Evolutionary conservation across 35 echinoderm and acorn worm species (phyloP).

Genomic region (Eucidaris tribuloides): DNA sequence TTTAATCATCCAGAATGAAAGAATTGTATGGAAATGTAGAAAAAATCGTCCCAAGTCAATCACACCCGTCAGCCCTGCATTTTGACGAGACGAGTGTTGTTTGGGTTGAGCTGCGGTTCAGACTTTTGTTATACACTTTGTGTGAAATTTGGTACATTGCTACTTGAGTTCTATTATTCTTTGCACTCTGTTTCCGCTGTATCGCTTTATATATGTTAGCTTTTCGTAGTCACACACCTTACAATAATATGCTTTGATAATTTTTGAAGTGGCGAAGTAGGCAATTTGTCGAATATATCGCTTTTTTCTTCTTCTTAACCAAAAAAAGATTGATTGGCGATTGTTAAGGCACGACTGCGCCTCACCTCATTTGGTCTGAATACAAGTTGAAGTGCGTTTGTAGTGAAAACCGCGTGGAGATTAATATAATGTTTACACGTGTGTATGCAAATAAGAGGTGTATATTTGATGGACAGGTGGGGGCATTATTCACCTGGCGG

Average conservation of each 20-base stretch:
- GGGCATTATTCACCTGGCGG: slow-evolving; percentile 27
- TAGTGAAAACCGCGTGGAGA: slow-evolving; percentile 12
- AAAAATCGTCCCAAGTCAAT: too few species aligned
- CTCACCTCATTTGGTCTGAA: slow-evolving; percentile 22
- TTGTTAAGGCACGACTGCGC: slow-evolving; percentile 22
- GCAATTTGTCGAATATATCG: slow-evolving; percentile 27
- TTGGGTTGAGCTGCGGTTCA: not conserved
- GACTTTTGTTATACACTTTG: slow-evolving; percentile 9
- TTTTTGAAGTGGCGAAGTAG: slow-evolving; percentile 5
- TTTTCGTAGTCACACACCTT: slow-evolving; percentile 38
- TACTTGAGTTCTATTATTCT: slow-evolving; percentile 35
- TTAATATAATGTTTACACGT: slow-evolving; percentile 36
- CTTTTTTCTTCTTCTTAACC: not conserved
- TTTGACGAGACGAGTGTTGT: slow-evolving; percentile 16
- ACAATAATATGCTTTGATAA: slow-evolving; percentile 23
- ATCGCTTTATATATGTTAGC: slow-evolving; percentile 30
- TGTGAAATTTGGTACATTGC: slow-evolving; percentile 23
- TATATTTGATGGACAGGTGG: slow-evolving; percentile 27
- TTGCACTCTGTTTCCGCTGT: slow-evolving; percentile 36
- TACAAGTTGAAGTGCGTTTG: slow-evolving; percentile 24
- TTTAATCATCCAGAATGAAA: too few species aligned
- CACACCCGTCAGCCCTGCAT: not conserved
- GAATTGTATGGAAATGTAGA: too few species aligned
- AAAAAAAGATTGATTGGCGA: slow-evolving; percentile 30
- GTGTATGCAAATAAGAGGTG: slow-evolving; percentile 40